phyloP scores from a whole-genome alignment of 2,113 vertebrate species.

The Actenoides hombroni region DNA sequence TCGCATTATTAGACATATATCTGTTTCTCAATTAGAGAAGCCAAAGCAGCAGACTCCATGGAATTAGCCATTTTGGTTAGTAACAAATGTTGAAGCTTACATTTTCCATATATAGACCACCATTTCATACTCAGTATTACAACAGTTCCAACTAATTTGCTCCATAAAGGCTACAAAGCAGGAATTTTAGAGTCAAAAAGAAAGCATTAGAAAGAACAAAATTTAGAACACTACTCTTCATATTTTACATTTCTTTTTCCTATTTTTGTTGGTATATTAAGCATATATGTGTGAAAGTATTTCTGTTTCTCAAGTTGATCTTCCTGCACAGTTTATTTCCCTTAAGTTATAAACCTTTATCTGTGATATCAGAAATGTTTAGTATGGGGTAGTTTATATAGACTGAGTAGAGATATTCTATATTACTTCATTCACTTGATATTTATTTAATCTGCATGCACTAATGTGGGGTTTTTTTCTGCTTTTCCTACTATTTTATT shows the following conservation, averaged over 20 bases:
- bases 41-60: neutral
- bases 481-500: neutral
- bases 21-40: neutral
- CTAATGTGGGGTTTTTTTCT: neutral
- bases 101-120: neutral
- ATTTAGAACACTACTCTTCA: neutral
- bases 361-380: neutral
- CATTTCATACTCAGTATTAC: neutral
- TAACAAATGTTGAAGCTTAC: neutral
- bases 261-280: neutral
- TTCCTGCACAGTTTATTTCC: neutral
- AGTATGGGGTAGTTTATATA: neutral
- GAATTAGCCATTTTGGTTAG: neutral
- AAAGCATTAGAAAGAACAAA: neutral
- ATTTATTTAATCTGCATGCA: neutral
- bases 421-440: neutral
- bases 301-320: neutral
- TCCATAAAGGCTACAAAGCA: neutral
- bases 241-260: neutral
- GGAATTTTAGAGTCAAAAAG: neutral
- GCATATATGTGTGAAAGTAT: neutral
- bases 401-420: neutral
- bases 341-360: neutral
- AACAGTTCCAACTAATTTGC: neutral
- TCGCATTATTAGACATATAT: neutral